Conservation (phyloP, 2,797 vertebrate genomes). For the Tragopan temminckii region DNA sequence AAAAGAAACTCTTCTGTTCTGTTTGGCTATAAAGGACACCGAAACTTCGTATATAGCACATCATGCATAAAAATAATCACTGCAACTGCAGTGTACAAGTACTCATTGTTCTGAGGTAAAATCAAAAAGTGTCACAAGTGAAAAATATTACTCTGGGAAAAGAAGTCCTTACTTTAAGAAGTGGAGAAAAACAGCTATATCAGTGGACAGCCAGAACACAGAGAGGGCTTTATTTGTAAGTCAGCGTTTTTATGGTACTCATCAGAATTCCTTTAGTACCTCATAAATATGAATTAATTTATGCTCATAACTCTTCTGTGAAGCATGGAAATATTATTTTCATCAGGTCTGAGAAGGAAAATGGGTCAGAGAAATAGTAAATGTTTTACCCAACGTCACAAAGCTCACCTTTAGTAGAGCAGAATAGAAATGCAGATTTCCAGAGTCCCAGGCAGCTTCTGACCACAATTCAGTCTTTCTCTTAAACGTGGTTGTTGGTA, state of each 20-base stretch:
- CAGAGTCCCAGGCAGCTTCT: background rate
- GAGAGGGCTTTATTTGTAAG: slow-evolving; percentile 29
- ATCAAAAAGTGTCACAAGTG: slow-evolving; percentile 37
- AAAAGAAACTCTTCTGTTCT: background rate
- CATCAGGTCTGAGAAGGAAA: slow-evolving; percentile 1
- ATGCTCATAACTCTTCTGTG: slow-evolving; percentile 1
- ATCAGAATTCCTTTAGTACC: slow-evolving; percentile 22
- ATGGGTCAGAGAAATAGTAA: background rate
- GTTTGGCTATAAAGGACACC: slow-evolving; percentile 32
- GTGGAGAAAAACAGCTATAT: slow-evolving; percentile 18
- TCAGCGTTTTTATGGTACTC: slow-evolving; percentile 29
- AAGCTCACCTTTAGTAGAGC: background rate
- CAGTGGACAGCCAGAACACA: slow-evolving; percentile 21
- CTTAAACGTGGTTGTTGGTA: background rate
- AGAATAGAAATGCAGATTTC: background rate
- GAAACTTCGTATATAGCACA: slow-evolving; percentile 18
- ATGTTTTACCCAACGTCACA: background rate
- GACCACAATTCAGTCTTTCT: background rate
- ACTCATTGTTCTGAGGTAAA: slow-evolving; percentile 61
- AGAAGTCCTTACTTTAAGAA: slow-evolving; percentile 6
- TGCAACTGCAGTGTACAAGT: slow-evolving; percentile 40
- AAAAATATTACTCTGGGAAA: slow-evolving; percentile 31
- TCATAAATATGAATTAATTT: slow-evolving; percentile 56
- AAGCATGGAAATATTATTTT: slow-evolving; percentile 14
- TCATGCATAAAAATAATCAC: slow-evolving; percentile 41